phyloP scores from a whole-genome alignment of 2,797 vertebrate genomes.

The Mycteria americana region DNA sequence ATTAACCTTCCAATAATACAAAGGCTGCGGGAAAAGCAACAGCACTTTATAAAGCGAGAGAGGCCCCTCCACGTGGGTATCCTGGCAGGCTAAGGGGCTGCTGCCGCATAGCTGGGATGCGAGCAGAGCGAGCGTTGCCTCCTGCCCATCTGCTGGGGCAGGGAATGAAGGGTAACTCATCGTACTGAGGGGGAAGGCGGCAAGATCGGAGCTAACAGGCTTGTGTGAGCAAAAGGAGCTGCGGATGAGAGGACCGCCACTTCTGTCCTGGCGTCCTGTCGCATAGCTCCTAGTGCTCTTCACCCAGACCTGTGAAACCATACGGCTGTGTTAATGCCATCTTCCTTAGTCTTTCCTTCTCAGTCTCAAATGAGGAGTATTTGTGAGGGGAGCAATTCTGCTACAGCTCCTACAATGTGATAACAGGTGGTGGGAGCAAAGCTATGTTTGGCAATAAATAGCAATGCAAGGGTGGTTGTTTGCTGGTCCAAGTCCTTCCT shows the following conservation, averaged over 20 bases:
- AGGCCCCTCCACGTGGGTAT: background rate
- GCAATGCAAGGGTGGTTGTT: background rate
- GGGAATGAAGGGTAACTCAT: background rate
- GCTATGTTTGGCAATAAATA: background rate
- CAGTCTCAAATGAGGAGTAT: background rate
- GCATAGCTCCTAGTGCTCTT: background rate
- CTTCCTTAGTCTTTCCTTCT: background rate
- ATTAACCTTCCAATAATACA: constrained; percentile 6
- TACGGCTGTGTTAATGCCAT: background rate
- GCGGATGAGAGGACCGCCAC: background rate
- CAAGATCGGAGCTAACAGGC: background rate
- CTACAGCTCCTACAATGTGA: background rate
- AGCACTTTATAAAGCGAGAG: background rate
- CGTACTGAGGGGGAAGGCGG: background rate
- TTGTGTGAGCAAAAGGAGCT: background rate
- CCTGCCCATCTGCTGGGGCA: background rate
- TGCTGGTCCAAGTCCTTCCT: background rate
- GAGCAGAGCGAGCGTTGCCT: fast-evolving
- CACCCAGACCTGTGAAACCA: background rate
- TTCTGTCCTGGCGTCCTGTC: background rate
- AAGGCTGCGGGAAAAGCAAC: background rate
- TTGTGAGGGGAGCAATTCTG: background rate
- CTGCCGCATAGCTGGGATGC: background rate
- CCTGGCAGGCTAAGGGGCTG: background rate
- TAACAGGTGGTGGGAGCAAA: background rate